Base-by-base conservation (phyloP, 2,888 invertebrate genomes). In the Corbicula japonica region DNA sequence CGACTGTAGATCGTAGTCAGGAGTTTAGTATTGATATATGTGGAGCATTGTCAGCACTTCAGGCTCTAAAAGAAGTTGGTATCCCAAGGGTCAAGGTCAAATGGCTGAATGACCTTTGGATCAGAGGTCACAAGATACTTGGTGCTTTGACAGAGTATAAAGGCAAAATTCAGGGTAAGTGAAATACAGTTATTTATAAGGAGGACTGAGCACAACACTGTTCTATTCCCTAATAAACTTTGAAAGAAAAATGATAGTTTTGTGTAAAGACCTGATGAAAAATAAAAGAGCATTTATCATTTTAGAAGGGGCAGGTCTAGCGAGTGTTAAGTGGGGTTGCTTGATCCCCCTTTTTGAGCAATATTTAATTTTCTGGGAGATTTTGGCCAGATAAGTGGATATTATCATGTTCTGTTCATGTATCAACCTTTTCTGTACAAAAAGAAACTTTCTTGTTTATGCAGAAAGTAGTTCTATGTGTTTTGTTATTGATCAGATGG, bases 41-140 rank as follows among this genome's bases (percentile, higher is more conserved):
- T 23, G 86, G 81, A 10, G 83, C 85, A 1, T 58, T 88, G 34
- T 81, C 89, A 34, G 78, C 86, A 12, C 34, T 85, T n/a, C 58
- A 68, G 50, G 83, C 80, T 15, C 58, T 84, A 0, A 66, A 72
- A 28, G 73, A 80, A 21, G 34, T 76, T 32, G 84, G 83, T 2
- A 63, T 88, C 8, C 23, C 54, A 21, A 71, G 70, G 28, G 83
- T 76, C 28, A 66, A 65, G 38, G 62, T 86, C 23, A 89, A 89
- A 75, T 89, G 88, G 87, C 81, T 85, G 18, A 89, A 89, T 81
- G 89, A 89, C 35, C 41, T 89, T 21, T 88, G 88, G 88, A 80
- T 87, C 48, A 85, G 62, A 71, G 89, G 89, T 77, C 87, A 88
- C 72, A 89, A 89, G 62, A 38, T 89, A n/a, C 80, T 79, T 23